These are phyloP conservation scores for Andrena trimmerana DNA, from an alignment of 2,888 invertebrate species.

Conservation along the genomic window DNA sequence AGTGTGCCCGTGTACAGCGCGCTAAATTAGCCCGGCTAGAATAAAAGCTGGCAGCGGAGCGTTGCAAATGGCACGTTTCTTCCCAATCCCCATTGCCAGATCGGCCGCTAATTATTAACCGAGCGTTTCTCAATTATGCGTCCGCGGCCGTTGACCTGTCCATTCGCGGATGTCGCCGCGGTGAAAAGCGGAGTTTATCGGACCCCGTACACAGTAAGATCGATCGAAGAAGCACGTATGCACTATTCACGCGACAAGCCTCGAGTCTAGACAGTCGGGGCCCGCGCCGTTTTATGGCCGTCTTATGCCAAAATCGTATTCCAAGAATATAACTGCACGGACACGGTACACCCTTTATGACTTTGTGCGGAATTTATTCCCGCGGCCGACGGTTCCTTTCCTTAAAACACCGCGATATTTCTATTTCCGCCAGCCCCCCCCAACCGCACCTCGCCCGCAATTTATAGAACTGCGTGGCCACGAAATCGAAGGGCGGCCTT, in stretches of 20 bases:
- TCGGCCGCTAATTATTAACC: conserved; percentile 54
- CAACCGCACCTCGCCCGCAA: background rate
- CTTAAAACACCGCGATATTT: background rate
- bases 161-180: conserved; percentile 44
- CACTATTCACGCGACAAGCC: conserved; percentile 30
- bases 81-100: conserved; percentile 45
- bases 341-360: conserved; percentile 28
- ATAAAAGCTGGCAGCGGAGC: conserved; percentile 53
- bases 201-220: conserved; percentile 33
- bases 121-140: conserved; percentile 45
- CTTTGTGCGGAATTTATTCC: conserved; percentile 32
- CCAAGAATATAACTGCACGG: conserved; percentile 21
- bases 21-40: conserved; percentile 44
- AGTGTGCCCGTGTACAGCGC: background rate
- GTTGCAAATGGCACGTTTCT: conserved; percentile 49
- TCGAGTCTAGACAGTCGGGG: conserved; percentile 35
- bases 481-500: background rate
- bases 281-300: conserved; percentile 37
- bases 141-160: conserved; percentile 46
- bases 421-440: background rate
- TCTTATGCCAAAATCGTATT: conserved; percentile 49
- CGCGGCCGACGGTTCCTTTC: background rate
- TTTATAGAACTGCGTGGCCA: background rate
- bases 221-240: conserved; percentile 40
- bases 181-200: conserved; percentile 52